phyloP scores from a whole-genome alignment of 92 coral and sea anemone species.

The Parazoanthus atlanticus region DNA sequence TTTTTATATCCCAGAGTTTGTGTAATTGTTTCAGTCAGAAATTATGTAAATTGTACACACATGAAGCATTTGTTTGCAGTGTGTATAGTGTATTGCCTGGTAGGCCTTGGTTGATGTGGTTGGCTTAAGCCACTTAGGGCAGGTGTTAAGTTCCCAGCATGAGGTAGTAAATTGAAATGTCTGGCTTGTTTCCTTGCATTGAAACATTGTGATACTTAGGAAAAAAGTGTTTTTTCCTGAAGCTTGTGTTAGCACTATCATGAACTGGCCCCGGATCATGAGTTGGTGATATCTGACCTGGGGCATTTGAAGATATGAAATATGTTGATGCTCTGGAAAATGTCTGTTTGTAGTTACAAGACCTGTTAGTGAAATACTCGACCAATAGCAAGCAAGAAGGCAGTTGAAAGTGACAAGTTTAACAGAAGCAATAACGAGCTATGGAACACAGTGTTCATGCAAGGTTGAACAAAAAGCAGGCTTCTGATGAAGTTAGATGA shows the following conservation, averaged over 20 bases:
- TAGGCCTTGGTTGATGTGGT: conserved; percentile 1
- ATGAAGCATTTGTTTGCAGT: conserved; percentile 9
- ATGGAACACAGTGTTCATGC: not conserved
- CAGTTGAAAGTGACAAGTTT: not conserved
- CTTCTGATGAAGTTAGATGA: not conserved
- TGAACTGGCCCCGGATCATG: not conserved
- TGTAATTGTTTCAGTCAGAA: conserved; percentile 2
- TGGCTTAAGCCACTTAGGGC: not conserved
- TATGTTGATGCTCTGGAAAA: not conserved
- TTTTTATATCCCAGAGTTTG: not conserved
- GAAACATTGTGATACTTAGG: not conserved
- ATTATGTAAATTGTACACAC: conserved; percentile 7
- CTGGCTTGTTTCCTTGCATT: conserved; percentile 15
- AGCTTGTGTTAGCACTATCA: not conserved
- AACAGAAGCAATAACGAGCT: not conserved
- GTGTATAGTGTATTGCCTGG: not conserved
- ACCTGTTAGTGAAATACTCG: not conserved
- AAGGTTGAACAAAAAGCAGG: not conserved
- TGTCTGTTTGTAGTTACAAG: not conserved
- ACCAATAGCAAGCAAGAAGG: conserved; percentile 6
- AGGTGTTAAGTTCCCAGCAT: conserved; percentile 26
- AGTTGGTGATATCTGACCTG: not conserved
- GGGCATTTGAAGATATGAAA: not conserved
- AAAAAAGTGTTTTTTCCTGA: not conserved
- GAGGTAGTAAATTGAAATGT: not conserved